A percentile compares a stretch with the other conserved stretches of the same genome.
phyloP scores from a whole-genome alignment of 2,113 vertebrate genomes.

The Clarias magur region DNA sequence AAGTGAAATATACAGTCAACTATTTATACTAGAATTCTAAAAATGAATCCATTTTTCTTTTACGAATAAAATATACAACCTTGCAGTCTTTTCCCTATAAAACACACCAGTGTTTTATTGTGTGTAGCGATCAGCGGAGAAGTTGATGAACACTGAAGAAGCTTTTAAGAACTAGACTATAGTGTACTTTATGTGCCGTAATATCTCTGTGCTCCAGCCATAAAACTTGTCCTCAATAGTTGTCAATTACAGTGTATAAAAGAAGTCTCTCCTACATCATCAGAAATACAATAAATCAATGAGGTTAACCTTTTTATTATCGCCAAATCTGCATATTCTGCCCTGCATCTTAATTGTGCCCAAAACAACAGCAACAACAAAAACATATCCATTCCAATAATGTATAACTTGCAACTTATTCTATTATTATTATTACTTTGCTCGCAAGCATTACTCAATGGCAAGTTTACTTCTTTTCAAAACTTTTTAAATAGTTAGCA shows the following conservation, averaged over 20 bases:
- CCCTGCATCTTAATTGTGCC: neutral
- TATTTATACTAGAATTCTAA: neutral
- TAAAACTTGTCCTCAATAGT: conserved; percentile 28
- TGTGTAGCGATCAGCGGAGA: conserved; percentile 5
- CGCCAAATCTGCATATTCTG: neutral
- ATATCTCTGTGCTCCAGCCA: conserved; percentile 57
- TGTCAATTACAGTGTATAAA: conserved; percentile 36
- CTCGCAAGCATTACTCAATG: neutral
- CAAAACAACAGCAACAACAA: neutral
- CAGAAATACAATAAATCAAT: neutral
- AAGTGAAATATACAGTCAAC: conserved; percentile 64
- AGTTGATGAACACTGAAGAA: conserved; percentile 37
- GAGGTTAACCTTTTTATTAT: neutral
- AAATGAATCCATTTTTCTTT: conserved; percentile 42
- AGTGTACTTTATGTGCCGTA: conserved; percentile 56
- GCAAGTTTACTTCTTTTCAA: neutral
- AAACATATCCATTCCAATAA: neutral
- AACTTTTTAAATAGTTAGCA: conserved; percentile 1
- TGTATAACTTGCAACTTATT: neutral
- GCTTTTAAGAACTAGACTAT: conserved; percentile 62
- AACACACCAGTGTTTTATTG: neutral
- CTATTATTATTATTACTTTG: neutral
- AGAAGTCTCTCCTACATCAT: neutral
- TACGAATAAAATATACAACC: conserved; percentile 58
- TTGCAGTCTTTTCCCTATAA: conserved; percentile 42